phyloP scores from a whole-genome alignment of 2,113 vertebrate genomes.

The Gopherus evgoodei region DNA sequence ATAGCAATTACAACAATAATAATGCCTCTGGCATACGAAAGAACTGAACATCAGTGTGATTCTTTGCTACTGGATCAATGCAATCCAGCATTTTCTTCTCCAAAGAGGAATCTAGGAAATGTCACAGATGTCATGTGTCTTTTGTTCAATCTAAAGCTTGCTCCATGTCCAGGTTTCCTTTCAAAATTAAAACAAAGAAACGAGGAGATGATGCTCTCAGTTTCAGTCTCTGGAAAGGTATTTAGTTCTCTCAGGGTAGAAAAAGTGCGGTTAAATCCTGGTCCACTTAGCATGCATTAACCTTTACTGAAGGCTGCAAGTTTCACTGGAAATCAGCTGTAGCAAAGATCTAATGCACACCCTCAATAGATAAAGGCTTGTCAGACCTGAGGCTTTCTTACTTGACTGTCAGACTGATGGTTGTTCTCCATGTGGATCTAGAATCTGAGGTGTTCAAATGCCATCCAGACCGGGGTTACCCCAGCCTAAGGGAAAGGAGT shows the following conservation, averaged over 20 bases:
- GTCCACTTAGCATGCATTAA: slow-evolving; percentile 13
- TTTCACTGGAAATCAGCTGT: slow-evolving; percentile 22
- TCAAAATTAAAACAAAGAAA: not conserved
- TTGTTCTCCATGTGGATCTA: not conserved
- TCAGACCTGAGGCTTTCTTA: not conserved
- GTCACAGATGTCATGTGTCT: not conserved
- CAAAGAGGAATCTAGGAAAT: not conserved
- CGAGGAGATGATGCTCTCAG: not conserved
- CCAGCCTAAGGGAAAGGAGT: not conserved
- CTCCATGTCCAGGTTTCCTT: not conserved
- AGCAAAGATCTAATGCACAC: not conserved
- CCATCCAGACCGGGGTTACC: not conserved
- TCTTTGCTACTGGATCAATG: not conserved
- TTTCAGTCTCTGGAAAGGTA: not conserved
- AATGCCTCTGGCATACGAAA: not conserved
- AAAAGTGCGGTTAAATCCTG: slow-evolving; percentile 44
- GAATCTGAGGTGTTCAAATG: not conserved
- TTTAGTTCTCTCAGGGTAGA: slow-evolving; percentile 7
- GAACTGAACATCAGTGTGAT: slow-evolving; percentile 42
- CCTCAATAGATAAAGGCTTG: rapidly evolving
- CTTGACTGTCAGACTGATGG: not conserved
- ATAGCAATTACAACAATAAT: slow-evolving; percentile 45
- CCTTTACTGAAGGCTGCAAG: slow-evolving; percentile 30
- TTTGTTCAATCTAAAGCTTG: not conserved
- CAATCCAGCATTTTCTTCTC: slow-evolving; percentile 7